phyloP scores from a whole-genome alignment of 2,797 vertebrate genomes.

The Sebastiscus albofasciatus region DNA sequence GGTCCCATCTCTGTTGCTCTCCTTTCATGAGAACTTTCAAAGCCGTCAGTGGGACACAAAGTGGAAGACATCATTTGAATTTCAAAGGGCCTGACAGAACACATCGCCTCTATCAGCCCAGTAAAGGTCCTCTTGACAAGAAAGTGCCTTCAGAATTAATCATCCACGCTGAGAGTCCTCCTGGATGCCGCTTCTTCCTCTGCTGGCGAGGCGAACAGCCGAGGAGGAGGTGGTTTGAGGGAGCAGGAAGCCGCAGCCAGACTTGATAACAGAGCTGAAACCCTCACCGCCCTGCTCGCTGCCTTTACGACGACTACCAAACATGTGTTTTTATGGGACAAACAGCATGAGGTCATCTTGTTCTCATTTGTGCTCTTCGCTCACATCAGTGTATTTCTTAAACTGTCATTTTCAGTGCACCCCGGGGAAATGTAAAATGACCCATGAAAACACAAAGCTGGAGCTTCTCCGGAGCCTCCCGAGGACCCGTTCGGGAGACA shows the following conservation, averaged over 20 bases:
- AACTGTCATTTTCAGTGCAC: conserved; percentile 38
- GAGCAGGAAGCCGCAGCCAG: conserved; percentile 3
- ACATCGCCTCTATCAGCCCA: conserved; percentile 56
- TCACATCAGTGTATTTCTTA: conserved; percentile 35
- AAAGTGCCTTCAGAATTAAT: conserved; percentile 73
- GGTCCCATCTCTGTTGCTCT: conserved; percentile 55
- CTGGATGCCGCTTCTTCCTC: conserved; percentile 48
- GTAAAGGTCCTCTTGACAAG: conserved; percentile 69
- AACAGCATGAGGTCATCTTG: conserved; percentile 45
- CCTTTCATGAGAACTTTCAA: conserved; percentile 70
- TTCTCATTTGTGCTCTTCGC: conserved; percentile 38
- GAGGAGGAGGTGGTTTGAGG: conserved; percentile 19
- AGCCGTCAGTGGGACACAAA: conserved; percentile 65
- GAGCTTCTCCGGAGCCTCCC: conserved; percentile 30
- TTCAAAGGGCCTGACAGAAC: conserved; percentile 77
- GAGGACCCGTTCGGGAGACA: conserved; percentile 42
- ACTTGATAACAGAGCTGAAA: conserved; percentile 19
- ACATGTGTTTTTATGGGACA: conserved; percentile 39
- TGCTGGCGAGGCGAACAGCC: conserved; percentile 17
- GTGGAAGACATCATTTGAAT: conserved; percentile 77
- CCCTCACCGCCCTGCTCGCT: conserved; percentile 1
- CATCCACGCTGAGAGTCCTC: conserved; percentile 49
- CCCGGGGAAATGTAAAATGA: conserved; percentile 63
- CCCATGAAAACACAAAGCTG: conserved; percentile 55
- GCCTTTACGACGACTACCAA: conserved; percentile 13